Conservation (phyloP, 2,113 vertebrate species). For the Larimichthys crocea region DNA sequence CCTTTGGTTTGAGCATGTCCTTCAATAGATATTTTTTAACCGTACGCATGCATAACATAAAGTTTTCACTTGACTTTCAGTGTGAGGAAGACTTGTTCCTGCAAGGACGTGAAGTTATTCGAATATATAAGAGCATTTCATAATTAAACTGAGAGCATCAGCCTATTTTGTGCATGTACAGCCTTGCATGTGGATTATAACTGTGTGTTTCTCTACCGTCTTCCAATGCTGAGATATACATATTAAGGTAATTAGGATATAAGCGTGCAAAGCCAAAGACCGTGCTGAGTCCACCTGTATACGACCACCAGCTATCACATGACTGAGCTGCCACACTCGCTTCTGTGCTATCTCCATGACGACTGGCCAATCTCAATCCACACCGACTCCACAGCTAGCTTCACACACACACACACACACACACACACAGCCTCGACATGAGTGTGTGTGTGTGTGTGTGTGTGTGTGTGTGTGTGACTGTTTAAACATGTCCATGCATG, state of each 20-base stretch:
- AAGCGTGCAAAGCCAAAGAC: background rate
- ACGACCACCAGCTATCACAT: background rate
- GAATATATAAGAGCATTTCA: slow-evolving; percentile 1
- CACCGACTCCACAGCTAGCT: background rate
- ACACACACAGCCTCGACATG: slow-evolving; percentile 1
- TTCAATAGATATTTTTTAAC: slow-evolving; percentile 23
- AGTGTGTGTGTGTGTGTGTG: background rate
- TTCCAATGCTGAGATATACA: background rate
- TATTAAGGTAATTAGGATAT: too few relatives aligned
- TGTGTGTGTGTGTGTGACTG: background rate
- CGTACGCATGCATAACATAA: slow-evolving; percentile 10
- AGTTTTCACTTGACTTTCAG: slow-evolving; percentile 58
- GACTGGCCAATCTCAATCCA: background rate
- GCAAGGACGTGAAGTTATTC: slow-evolving; percentile 33
- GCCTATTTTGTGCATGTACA: background rate
- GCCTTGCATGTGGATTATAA: background rate
- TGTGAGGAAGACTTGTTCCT: slow-evolving; percentile 25
- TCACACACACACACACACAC: background rate
- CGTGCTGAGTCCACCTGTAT: too few relatives aligned
- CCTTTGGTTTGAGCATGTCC: slow-evolving; percentile 33
- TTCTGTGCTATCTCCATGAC: background rate
- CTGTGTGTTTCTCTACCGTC: background rate
- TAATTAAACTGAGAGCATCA: background rate
- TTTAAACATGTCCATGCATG: background rate
- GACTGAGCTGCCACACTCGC: background rate